Percentiles rank a stretch among this genome's conserved stretches.
phyloP scores from a whole-genome alignment of 2,113 vertebrate species.

The Salminus brasiliensis region DNA sequence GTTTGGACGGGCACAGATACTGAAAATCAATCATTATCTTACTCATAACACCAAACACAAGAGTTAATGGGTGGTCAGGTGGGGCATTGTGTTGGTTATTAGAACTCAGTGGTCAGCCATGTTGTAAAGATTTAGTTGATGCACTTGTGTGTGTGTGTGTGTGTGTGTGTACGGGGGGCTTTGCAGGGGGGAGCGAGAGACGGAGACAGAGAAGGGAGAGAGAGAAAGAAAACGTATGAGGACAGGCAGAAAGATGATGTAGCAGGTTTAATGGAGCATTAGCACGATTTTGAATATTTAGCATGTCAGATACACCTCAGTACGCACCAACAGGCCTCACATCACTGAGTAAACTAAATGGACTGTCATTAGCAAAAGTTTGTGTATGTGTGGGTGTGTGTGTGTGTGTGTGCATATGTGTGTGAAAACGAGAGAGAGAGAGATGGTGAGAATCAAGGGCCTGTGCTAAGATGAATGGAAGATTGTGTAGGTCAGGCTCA shows the following conservation, averaged over 20 bases:
- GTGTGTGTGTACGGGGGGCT: too few relatives aligned
- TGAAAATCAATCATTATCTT: too few relatives aligned
- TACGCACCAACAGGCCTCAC: not conserved
- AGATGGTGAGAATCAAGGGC: not conserved
- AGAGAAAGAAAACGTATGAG: not conserved
- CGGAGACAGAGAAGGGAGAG: too few relatives aligned
- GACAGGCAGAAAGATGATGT: not conserved
- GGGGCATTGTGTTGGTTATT: too few relatives aligned
- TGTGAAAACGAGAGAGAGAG: slow-evolving; percentile 18
- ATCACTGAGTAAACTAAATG: slow-evolving; percentile 1
- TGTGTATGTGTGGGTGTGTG: slow-evolving; percentile 13
- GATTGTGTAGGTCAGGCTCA: slow-evolving; percentile 7
- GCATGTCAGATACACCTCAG: not conserved
- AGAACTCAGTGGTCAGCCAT: too few relatives aligned
- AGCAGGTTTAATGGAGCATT: not conserved
- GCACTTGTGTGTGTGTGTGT: too few relatives aligned
- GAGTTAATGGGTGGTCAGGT: too few relatives aligned
- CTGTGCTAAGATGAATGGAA: slow-evolving; percentile 4
- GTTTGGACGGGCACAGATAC: too few relatives aligned
- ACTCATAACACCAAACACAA: too few relatives aligned
- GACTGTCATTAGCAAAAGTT: slow-evolving; percentile 1
- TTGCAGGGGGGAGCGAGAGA: too few relatives aligned
- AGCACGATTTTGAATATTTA: not conserved
- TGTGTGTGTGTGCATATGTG: not conserved
- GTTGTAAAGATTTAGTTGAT: too few relatives aligned